Percentiles rank a stretch among this genome's conserved stretches.
Conservation (phyloP, 1,140 invertebrate species). For the Condylostylus longicornis region DNA sequence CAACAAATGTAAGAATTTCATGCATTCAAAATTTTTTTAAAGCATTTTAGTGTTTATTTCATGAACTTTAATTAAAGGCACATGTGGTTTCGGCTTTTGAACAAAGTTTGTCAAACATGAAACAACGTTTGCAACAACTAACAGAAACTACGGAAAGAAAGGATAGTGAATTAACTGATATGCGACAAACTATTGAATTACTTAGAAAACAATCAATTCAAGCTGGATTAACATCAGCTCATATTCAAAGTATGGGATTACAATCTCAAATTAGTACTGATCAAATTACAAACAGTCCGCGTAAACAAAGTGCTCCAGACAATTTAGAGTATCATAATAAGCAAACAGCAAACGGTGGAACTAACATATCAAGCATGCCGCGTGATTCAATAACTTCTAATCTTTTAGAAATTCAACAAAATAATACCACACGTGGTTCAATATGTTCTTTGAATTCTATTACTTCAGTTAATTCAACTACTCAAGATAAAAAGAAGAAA, state of each 20-base stretch:
- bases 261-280: slow-evolving; percentile 9
- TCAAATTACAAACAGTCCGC: background rate
- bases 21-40: background rate
- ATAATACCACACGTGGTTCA: too few species aligned
- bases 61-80: slow-evolving; percentile 53
- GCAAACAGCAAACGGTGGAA: slow-evolving; percentile 85
- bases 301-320: background rate
- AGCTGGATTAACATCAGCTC: slow-evolving; percentile 61
- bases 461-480: slow-evolving; percentile 51
- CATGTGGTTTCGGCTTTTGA: slow-evolving; percentile 96
- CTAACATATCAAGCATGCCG: too few species aligned
- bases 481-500: slow-evolving; percentile 76
- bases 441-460: slow-evolving; percentile 65
- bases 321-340: background rate
- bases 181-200: slow-evolving; percentile 79
- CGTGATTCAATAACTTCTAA: too few species aligned
- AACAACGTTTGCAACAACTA: slow-evolving; percentile 81
- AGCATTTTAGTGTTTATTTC: background rate
- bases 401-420: too few species aligned
- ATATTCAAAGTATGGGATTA: slow-evolving; percentile 46
- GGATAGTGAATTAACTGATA: slow-evolving; percentile 82
- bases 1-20: slow-evolving; percentile 75
- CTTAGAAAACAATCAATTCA: slow-evolving; percentile 81
- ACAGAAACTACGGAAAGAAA: slow-evolving; percentile 76
- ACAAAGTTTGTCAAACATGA: slow-evolving; percentile 93